Base-by-base conservation (phyloP, 2,797 vertebrate species). In the Parauchenoglanis ngamensis region DNA sequence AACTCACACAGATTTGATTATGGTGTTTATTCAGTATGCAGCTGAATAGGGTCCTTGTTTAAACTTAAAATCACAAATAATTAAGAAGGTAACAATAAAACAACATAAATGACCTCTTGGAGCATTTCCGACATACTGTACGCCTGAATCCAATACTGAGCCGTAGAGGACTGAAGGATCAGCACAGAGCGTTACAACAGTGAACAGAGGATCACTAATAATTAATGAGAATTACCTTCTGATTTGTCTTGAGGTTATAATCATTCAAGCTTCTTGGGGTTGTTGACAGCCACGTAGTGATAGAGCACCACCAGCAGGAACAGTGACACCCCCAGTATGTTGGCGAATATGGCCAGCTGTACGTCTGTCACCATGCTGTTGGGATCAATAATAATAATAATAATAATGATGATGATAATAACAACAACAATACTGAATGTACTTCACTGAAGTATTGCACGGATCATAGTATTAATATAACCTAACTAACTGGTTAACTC, bases 221-320 rank as follows among this genome's bases (percentile, higher is more conserved):
- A 31, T 54, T 78, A 13, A 78, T 12, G 15, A 19, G 23, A 25
- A 35, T 73, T 86, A 88, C 87, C 85, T 88, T 75, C 44, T 25
- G 23, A 23, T 7, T 77, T 1, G 2, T 21, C 19, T 77, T 19
- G n/a, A 61, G 25, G 19, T 52, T 7, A n/a, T 54, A 0, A 63
- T 90, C 95, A 99, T 72, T 99, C 98, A 89, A 96, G 96, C 91
- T 97, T 98, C 95, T 98, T 99, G 87, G 98, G 98, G 91, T 99
- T 99, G 93, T 99, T 99, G 87, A 99, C 98, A n/a, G 98, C 97
- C 90, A 99, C 98, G 21, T 99, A 99, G 94, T 99, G 98, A 91
- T 99, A 99, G 19, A 99, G 94, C 0, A 99, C 97, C 21, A 99
- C 98, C 21, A 99, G 95, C 59, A 99, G 92, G 94, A 99, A 99